A percentile compares a stretch with the other conserved stretches of the same genome.
Evolutionary conservation across 2,797 vertebrate genomes (phyloP).

Genomic region (Diplodus puntazzo): DNA sequence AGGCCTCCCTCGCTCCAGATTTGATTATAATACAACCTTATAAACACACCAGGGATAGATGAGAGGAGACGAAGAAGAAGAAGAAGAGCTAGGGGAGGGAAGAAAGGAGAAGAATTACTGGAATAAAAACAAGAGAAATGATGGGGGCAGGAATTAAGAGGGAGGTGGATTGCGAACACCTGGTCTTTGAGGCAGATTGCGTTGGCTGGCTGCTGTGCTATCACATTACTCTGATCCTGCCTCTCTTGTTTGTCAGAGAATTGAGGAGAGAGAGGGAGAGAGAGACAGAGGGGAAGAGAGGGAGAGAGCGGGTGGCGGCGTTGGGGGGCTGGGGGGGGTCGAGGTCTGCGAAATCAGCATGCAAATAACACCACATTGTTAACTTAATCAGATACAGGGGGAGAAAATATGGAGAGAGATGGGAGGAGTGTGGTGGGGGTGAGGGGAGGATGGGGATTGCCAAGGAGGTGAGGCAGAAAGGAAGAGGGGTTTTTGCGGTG

Average conservation of each 20-base stretch:
- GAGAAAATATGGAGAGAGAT: conserved; percentile 89
- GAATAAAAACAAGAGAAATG: conserved; percentile 86
- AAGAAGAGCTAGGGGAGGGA: conserved; percentile 74
- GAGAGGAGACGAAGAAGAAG: conserved; percentile 74
- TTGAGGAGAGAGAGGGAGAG: conserved; percentile 84
- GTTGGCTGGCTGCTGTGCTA: conserved; percentile 99
- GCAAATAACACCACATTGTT: conserved; percentile 99
- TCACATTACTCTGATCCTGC: conserved; percentile 96
- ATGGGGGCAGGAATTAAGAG: conserved; percentile 97
- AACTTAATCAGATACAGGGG: conserved; percentile 99
- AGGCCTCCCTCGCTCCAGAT: conserved; percentile 94
- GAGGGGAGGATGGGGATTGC: conserved; percentile 74
- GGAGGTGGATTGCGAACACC: conserved; percentile 99
- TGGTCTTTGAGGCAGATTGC: conserved; percentile 99
- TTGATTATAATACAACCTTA: conserved; percentile 99
- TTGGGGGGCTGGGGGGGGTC: conserved; percentile 78
- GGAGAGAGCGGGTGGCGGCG: conserved; percentile 46
- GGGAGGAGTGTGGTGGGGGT: conserved; percentile 87
- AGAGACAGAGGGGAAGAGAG: conserved; percentile 53
- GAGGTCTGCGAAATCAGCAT: conserved; percentile 98
- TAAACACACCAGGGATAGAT: conserved; percentile 94
- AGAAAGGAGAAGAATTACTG: conserved; percentile 84
- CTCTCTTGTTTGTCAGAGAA: conserved; percentile 91
- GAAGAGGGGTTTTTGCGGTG: conserved; percentile 80
- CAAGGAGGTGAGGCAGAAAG: conserved; percentile 85